Evolutionary conservation across 2,797 vertebrate species (phyloP).

Genomic region (Siniperca undulata): DNA sequence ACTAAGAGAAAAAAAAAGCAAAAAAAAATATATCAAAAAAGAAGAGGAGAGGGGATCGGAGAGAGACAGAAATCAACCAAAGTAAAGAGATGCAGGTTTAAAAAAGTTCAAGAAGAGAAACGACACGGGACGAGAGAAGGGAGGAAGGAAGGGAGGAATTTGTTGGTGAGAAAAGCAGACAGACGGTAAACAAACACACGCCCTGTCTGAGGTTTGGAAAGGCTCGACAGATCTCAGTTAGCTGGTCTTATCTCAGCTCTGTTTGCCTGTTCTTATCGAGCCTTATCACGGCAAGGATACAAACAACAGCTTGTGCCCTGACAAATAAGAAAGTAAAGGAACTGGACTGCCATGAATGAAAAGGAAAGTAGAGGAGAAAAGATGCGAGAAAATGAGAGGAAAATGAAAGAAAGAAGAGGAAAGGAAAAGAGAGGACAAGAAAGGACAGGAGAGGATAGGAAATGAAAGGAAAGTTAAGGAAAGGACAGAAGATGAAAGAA

Average conservation of each 20-base stretch:
- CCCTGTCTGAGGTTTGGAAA: constrained; percentile 70
- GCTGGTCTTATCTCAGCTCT: constrained; percentile 62
- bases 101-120: constrained; percentile 41
- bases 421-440: neutral
- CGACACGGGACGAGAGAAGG: constrained; percentile 17
- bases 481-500: neutral
- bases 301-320: constrained; percentile 35
- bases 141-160: constrained; percentile 47
- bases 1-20: constrained; percentile 15
- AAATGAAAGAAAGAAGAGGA: neutral
- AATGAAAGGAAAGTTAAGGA: neutral
- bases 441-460: neutral
- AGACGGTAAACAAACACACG: constrained; percentile 73
- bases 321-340: constrained; percentile 50
- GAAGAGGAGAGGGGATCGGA: neutral
- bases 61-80: constrained; percentile 16
- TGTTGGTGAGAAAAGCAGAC: constrained; percentile 65
- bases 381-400: neutral
- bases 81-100: constrained; percentile 26
- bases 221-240: constrained; percentile 63
- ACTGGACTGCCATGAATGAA: constrained; percentile 4
- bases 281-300: constrained; percentile 40
- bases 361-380: neutral
- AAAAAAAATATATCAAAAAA: constrained; percentile 29
- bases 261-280: constrained; percentile 58